A percentile compares a stretch with the other conserved stretches of the same genome.
phyloP scores from a whole-genome alignment of 1,140 invertebrate species.

The Danaus plexippus region DNA sequence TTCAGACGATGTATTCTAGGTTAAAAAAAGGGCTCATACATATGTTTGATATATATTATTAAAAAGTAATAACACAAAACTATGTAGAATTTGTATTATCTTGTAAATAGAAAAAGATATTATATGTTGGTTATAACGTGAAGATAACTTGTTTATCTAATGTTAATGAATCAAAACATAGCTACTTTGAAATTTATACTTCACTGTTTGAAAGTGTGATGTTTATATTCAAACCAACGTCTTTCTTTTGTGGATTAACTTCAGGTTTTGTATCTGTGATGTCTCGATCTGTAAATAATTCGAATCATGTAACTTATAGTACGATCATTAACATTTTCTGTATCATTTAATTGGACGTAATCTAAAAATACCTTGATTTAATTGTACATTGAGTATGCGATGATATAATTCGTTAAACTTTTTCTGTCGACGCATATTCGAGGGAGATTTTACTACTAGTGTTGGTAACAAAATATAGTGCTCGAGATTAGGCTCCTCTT shows the following conservation, averaged over 20 bases:
- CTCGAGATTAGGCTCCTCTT: conserved; percentile 49
- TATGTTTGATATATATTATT: too few species aligned
- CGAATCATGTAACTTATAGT: conserved; percentile 3
- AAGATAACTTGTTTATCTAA: conserved; percentile 3
- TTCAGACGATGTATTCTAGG: too few species aligned
- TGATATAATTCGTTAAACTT: conserved; percentile 64
- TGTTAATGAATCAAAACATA: conserved; percentile 1
- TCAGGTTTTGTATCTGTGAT: conserved; percentile 10
- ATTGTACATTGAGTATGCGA: conserved; percentile 47
- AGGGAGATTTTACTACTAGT: conserved; percentile 59
- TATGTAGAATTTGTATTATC: too few species aligned
- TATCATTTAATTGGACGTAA: background rate
- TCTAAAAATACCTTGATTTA: conserved; percentile 30
- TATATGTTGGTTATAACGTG: background rate
- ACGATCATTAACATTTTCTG: background rate
- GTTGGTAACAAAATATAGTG: conserved; percentile 60
- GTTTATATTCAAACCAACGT: conserved; percentile 50
- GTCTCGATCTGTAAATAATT: conserved; percentile 32
- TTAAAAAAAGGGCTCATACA: too few species aligned
- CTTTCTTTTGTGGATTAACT: conserved; percentile 21
- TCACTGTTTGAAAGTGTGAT: conserved; percentile 38
- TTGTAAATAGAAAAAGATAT: background rate
- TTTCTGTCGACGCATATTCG: conserved; percentile 60
- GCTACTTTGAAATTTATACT: conserved; percentile 17
- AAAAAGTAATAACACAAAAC: too few species aligned